These are phyloP conservation scores for Dendrolimus kikuchii DNA, from an alignment of 1,140 invertebrate species.

Conservation along the genomic window DNA sequence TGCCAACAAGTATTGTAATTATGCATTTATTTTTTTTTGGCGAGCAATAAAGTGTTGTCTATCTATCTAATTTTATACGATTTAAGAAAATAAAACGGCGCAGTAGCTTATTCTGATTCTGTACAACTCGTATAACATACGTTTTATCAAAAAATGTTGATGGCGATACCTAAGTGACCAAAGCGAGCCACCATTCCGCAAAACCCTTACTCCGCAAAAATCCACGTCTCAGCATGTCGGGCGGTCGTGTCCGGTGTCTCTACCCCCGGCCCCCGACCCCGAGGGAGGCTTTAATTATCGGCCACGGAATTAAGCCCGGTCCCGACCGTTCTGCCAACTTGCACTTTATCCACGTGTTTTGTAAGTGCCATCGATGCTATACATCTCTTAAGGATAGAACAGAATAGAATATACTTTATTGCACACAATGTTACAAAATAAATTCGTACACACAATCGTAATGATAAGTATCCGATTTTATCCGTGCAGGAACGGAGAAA, in stretches of 20 bases:
- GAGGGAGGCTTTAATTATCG: slow-evolving; percentile 34
- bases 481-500: too few species aligned
- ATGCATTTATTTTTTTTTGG: too few species aligned
- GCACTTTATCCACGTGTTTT: slow-evolving; percentile 23
- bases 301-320: slow-evolving; percentile 31
- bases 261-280: slow-evolving; percentile 7
- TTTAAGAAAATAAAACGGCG: too few species aligned
- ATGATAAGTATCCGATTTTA: too few species aligned
- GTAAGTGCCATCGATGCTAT: slow-evolving; percentile 7
- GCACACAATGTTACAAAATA: too few species aligned
- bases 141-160: not conserved
- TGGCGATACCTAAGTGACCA: not conserved
- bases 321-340: slow-evolving; percentile 19
- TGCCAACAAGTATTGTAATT: too few species aligned
- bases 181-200: not conserved
- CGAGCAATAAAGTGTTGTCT: too few species aligned
- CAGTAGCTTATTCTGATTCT: too few species aligned
- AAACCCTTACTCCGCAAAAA: slow-evolving; percentile 32
- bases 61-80: too few species aligned
- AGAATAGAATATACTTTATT: too few species aligned
- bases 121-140: not conserved
- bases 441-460: too few species aligned
- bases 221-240: slow-evolving; percentile 36
- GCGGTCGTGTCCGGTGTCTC: slow-evolving; percentile 4
- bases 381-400: too few species aligned